Evolutionary conservation across 1,140 invertebrate genomes (phyloP).

Genomic region (Asbolus verrucosus): DNA sequence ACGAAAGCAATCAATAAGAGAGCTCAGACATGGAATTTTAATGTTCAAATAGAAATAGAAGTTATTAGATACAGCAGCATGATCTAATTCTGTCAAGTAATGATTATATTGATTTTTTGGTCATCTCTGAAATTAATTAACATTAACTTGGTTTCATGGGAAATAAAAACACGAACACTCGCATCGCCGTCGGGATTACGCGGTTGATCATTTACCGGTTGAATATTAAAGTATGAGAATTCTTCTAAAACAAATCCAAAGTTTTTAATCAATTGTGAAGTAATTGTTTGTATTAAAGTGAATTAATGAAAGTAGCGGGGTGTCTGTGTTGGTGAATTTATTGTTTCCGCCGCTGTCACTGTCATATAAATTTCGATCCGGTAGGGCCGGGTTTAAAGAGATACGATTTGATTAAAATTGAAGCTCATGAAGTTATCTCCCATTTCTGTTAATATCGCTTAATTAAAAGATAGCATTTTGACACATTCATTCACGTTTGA

Average conservation of each 20-base stretch:
- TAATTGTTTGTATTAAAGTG: conserved; percentile 15
- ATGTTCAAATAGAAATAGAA: conserved; percentile 5
- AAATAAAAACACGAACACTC: conserved; percentile 3
- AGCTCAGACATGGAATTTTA: conserved; percentile 17
- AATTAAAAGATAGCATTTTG: conserved; percentile 45
- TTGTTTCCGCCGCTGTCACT: conserved; percentile 2
- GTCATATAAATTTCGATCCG: conserved; percentile 24
- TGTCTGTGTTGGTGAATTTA: background rate
- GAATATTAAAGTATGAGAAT: background rate
- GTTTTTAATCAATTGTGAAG: background rate
- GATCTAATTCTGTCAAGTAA: conserved; percentile 24
- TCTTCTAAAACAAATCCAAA: background rate
- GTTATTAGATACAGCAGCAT: no score
- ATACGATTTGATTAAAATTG: conserved; percentile 44
- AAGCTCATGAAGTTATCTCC: conserved; percentile 27
- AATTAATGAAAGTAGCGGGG: conserved; percentile 1
- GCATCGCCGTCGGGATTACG: background rate
- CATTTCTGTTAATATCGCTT: conserved; percentile 39
- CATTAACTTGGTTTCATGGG: conserved; percentile 3
- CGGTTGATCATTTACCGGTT: background rate
- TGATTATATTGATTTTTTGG: conserved; percentile 33
- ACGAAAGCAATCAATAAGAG: no score
- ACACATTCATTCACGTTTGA: conserved; percentile 37
- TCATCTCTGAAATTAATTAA: conserved; percentile 14
- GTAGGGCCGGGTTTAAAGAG: conserved; percentile 10